Conservation (phyloP, 2,797 vertebrate species). For the Adrianichthys oophorus region DNA sequence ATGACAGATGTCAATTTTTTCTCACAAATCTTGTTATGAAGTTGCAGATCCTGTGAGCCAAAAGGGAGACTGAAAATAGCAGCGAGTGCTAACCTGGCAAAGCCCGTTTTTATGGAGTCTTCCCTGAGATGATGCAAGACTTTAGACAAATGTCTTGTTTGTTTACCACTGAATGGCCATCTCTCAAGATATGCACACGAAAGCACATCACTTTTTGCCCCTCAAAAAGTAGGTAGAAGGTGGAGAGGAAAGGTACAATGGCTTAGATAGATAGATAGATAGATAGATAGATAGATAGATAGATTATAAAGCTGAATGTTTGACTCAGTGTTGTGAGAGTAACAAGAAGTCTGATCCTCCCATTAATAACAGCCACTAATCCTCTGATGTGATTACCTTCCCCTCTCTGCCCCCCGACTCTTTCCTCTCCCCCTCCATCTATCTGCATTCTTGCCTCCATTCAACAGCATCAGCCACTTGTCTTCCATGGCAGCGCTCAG, state of each 20-base stretch:
- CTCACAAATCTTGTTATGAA: constrained; percentile 20
- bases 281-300: constrained; percentile 18
- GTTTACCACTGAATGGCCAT: constrained; percentile 74
- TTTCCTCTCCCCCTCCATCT: constrained; percentile 27
- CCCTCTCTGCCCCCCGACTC: constrained; percentile 20
- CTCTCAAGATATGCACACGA: constrained; percentile 61
- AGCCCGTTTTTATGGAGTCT: constrained; percentile 66
- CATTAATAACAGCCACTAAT: constrained; percentile 79
- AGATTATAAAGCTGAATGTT: constrained; percentile 7
- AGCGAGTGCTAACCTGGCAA: constrained; percentile 64
- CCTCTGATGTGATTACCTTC: constrained; percentile 77
- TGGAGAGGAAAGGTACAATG: constrained; percentile 37
- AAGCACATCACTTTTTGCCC: constrained; percentile 68
- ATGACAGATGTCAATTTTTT: constrained; percentile 30
- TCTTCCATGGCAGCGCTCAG: constrained; percentile 67
- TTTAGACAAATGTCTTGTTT: constrained; percentile 80
- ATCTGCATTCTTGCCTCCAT: constrained; percentile 51
- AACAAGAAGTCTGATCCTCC: constrained; percentile 61
- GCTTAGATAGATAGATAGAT: constrained; percentile 29
- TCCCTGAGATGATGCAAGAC: constrained; percentile 75
- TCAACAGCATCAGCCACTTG: constrained; percentile 69
- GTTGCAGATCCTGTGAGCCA: constrained; percentile 49
- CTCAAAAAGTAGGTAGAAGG: constrained; percentile 66
- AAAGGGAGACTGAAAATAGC: constrained; percentile 50
- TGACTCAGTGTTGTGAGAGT: constrained; percentile 23